phyloP scores from a whole-genome alignment of 2,888 invertebrate genomes.

The Drosophila neonasuta region DNA sequence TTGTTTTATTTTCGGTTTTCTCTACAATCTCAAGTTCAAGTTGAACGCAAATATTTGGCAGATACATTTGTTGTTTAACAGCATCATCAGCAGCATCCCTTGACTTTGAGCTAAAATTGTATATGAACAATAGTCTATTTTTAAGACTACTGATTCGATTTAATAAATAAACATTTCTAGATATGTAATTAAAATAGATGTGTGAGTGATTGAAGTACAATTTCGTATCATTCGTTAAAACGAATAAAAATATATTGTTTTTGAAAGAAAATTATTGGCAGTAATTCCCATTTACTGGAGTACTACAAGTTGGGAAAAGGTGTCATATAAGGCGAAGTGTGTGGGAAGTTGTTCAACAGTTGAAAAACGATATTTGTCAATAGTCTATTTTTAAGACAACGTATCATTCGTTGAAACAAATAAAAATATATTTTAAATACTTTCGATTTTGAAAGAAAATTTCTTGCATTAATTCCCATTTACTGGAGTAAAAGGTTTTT shows the following conservation, averaged over 20 bases:
- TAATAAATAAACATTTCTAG: neutral
- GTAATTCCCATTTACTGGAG: neutral
- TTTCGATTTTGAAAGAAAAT: neutral
- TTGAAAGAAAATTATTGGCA: neutral
- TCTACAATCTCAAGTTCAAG: constrained; percentile 1
- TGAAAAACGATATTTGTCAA: neutral
- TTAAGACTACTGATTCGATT: neutral
- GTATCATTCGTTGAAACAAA: too few relatives aligned
- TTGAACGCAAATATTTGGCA: neutral
- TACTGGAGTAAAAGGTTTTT: neutral
- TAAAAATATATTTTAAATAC: too few relatives aligned
- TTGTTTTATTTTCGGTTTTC: neutral
- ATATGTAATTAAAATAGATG: too few relatives aligned
- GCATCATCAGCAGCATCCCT: neutral
- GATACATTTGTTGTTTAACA: neutral
- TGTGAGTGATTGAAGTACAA: too few relatives aligned
- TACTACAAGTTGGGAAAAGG: neutral
- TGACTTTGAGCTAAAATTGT: neutral
- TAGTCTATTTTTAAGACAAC: too few relatives aligned
- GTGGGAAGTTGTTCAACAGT: neutral
- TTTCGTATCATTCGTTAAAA: too few relatives aligned
- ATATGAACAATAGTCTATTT: neutral
- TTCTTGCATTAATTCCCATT: neutral
- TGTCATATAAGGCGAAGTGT: neutral
- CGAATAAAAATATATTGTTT: too few relatives aligned